Evolutionary conservation across 2,797 vertebrate species (phyloP), one percentile per base, ranked within the genome.

Genomic region (Apodemus agrarius): DNA sequence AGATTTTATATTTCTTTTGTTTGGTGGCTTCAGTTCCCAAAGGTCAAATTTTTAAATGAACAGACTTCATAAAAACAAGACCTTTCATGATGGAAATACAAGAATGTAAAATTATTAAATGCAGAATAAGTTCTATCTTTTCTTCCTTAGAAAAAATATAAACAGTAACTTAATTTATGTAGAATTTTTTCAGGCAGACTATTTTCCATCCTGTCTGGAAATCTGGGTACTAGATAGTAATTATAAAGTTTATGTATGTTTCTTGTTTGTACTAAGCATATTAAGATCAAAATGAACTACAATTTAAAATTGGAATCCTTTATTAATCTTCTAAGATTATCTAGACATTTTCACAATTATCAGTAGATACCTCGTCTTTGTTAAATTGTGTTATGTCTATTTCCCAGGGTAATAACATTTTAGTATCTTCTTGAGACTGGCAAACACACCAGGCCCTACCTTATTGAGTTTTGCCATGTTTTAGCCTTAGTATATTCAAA

Each of bases 201-300:
- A 17, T 67, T 24, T 78, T 85, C 89, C 74, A 90, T 26, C 24
- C 79, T 0, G 78, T 69, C 40, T 69, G 93, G 81, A 16, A 89
- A 84, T 3, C 16, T 74, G 87, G 1, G 14, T 90, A 85, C 84
- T n/a, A 79, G 24, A 92, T 26, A 21, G 26, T 92, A 82, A 69
- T 93, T 87, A 14, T 21, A 74, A 93, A 85, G 31, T 89, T 94
- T 79, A 49, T 91, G 0, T 85, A 7, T 93, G 19, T 89, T 86
- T 19, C 37, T 90, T 12, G 43, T 72, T 72, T 89, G 5, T n/a
- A 61, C 0, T 37, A n/a, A 78, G 4, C 37, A 26, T 63, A 74
- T 85, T 89, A 75, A 94, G 78, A 89, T 91, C 61, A 78, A 96
- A 90, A 93, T 75, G 86, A 87, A 13, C 19, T 92, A 78, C 29